Percentiles rank a stretch among this genome's conserved stretches.
Evolutionary conservation across 2,888 invertebrate species (phyloP).

Genomic region (Dugesia japonica): DNA sequence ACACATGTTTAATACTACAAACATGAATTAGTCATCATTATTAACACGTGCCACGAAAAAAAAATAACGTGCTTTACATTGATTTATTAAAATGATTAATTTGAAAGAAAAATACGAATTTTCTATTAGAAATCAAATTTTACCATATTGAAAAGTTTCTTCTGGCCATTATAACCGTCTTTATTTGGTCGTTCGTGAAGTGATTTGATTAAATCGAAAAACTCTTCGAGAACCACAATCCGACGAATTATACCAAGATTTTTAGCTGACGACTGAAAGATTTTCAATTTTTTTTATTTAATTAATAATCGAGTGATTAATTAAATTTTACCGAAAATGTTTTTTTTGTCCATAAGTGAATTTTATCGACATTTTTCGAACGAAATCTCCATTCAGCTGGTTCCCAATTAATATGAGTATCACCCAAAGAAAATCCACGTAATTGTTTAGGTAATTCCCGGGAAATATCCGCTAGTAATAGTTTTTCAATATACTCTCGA

Average conservation of each 20-base stretch:
- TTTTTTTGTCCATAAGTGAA: slow-evolving; percentile 17
- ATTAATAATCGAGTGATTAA: not conserved
- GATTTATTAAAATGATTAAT: too few relatives aligned
- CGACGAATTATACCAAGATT: slow-evolving; percentile 22
- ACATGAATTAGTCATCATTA: not conserved
- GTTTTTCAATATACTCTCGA: not conserved
- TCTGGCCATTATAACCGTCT: slow-evolving; percentile 9
- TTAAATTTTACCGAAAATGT: slow-evolving; percentile 8
- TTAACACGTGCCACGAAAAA: not conserved
- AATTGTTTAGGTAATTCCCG: not conserved
- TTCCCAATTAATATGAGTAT: not conserved
- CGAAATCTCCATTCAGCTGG: slow-evolving; percentile 11
- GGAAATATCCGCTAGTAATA: not conserved
- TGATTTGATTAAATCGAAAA: slow-evolving; percentile 12
- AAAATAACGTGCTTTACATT: too few relatives aligned
- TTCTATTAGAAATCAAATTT: not conserved
- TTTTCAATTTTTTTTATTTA: not conserved
- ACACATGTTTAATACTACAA: not conserved
- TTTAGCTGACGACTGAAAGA: not conserved
- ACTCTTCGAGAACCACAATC: not conserved
- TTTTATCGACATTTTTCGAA: not conserved
- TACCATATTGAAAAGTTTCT: slow-evolving; percentile 21
- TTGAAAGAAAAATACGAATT: not conserved
- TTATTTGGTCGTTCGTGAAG: not conserved
- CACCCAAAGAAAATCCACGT: slow-evolving; percentile 4